Evolutionary conservation across 2,888 invertebrate genomes (phyloP).

Genomic region (Perdita meconis): DNA sequence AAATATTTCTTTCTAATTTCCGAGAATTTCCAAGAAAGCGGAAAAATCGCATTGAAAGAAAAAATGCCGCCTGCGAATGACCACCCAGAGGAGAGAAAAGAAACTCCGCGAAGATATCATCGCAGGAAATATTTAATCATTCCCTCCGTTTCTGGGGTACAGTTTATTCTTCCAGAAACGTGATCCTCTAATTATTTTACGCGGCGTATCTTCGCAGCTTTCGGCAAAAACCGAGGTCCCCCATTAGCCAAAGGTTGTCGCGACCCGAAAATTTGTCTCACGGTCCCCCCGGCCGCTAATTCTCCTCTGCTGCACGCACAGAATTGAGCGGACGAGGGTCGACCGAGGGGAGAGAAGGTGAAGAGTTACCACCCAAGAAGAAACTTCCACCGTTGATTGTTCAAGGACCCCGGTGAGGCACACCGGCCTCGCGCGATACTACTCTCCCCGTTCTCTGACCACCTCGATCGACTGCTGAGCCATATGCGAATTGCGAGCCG

Average conservation of each 20-base stretch:
- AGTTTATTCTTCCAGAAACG: neutral
- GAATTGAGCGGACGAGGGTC: constrained; percentile 13
- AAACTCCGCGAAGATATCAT: neutral
- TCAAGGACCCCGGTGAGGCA: constrained; percentile 60
- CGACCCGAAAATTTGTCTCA: constrained; percentile 49
- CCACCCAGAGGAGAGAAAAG: too few relatives aligned
- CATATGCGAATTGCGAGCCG: constrained; percentile 64
- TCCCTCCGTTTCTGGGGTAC: neutral
- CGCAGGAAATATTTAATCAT: neutral
- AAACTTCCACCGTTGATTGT: constrained; percentile 76
- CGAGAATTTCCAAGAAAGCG: too few relatives aligned
- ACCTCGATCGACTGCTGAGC: constrained; percentile 60
- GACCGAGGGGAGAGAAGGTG: constrained; percentile 48
- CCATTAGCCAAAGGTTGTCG: constrained; percentile 38
- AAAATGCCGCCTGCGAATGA: too few relatives aligned
- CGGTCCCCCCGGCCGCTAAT: constrained; percentile 40
- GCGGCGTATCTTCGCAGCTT: constrained; percentile 8
- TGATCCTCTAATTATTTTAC: constrained; percentile 28
- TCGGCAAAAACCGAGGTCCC: constrained; percentile 13
- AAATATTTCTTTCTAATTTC: too few relatives aligned
- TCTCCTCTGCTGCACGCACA: constrained; percentile 40
- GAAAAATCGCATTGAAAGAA: too few relatives aligned
- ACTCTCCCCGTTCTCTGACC: constrained; percentile 53
- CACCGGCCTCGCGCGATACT: constrained; percentile 46
- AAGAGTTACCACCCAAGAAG: constrained; percentile 76